Base-by-base conservation (phyloP, 2,797 vertebrate species). In the Gambelia wislizenii region DNA sequence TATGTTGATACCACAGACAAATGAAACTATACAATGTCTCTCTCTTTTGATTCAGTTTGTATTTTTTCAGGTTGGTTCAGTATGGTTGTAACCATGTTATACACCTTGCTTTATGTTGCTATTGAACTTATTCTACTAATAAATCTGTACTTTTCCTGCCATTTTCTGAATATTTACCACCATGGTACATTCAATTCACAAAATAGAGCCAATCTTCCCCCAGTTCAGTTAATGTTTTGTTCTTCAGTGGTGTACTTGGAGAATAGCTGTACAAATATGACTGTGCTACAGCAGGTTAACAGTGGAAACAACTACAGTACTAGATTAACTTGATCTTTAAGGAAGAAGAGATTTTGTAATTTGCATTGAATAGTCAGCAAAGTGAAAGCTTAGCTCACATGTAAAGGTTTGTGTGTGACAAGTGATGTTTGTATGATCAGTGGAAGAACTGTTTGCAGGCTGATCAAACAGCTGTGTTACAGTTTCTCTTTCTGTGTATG, bases 341-440 rank as follows among this genome's bases (percentile, higher is more conserved):
- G 44, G n/a, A 56, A 56, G 64, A 70, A 80, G 77, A 80, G 18
- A 20, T 42, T 56, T 39, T 86, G 75, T 64, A 86, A 77, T 86
- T 77, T 61, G 70, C 59, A 64, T 16, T 86, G 74, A 49, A 16
- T 16, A 64, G 59, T 47, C 56, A 76, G 9, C 16, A 47, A 25
- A 64, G 42, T 59, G 47, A 77, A 76, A 64, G 39, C 44, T n/a
- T 16, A 77, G 59, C 33, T 56, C 25, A 27, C 22, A 42, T 30
- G 6, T 47, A 80, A 56, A 39, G 7, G 18, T 80, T 56, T 22
- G 8, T 56, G 25, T 80, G 64, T 7, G 80, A 39, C 80, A 64
- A 30, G 25, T 30, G 12, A 18, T 82, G 12, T 47, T 85, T 76
- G 30, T 36, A 76, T 27, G 22, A 36, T 56, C 20, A 20, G 22